Evolutionary conservation across 2,888 invertebrate species (phyloP), one percentile per base, ranked within the genome.

Genomic region (Reticulitermes lucifugus): DNA sequence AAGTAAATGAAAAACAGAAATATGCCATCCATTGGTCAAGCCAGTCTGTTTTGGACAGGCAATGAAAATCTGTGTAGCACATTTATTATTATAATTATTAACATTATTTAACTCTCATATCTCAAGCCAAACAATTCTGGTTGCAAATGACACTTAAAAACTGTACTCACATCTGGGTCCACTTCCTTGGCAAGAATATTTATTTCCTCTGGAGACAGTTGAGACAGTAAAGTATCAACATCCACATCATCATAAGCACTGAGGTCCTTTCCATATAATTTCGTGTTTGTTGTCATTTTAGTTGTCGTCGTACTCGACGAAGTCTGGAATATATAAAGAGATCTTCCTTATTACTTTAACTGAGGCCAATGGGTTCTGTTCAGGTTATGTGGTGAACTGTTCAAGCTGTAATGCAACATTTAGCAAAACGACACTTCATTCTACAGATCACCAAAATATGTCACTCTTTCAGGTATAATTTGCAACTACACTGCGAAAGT

Each of bases 121-220:
- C 29, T 70, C 2, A 2, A 25, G n/a, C 25, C 5, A 70, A 70
- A 73, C 73, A 18, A 41, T 73, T 73, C 5, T 41, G 25, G 22
- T 22, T 71, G 22, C 18, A 71, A 22, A 9, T 51, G 51, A 51
- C 51, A 51, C 35, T 51, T 51, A 51, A 51, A 51, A 51, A 60
- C 60, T 25, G 22, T 89, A 95, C 97, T 97, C 92, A 99, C 99
- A 93, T 99, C 99, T 88, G 99, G 99, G 93, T 99, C 99, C 89
- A 99, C 98, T 94, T 99, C 99, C 93, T 98, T 98, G 89, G 99
- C 98, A 89, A 99, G 93, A 91, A 99, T 97, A 90, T 97, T 98
- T 88, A 99, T 95, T 93, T 99, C 99, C 91, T 98, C 99, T 83
- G 97, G 95, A 86, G 98, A 96, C 88, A 99, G 94, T 91, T 99